phyloP scores from a whole-genome alignment of 2,888 invertebrate species.

The Hartigia nigra region DNA sequence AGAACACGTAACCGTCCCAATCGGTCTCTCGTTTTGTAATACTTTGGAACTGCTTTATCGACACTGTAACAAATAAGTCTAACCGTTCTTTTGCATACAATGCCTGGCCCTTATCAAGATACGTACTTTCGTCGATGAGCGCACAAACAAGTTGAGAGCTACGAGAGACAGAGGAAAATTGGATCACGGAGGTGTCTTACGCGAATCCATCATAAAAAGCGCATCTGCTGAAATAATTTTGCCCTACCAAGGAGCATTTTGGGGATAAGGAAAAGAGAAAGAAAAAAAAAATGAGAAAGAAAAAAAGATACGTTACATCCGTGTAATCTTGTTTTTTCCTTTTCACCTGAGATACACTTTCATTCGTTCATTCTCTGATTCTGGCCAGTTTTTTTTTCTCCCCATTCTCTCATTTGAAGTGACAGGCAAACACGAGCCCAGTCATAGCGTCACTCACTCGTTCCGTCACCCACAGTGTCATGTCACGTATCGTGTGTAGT shows the following conservation, averaged over 20 bases:
- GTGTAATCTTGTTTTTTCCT: background rate
- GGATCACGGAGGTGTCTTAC: background rate
- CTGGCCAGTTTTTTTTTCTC: no score
- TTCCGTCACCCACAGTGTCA: no score
- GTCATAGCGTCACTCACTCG: no score
- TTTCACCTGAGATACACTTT: background rate
- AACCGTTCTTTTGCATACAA: background rate
- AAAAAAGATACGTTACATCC: no score
- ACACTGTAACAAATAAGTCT: background rate
- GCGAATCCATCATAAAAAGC: constrained; percentile 12
- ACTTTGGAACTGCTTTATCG: background rate
- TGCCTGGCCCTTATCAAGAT: background rate
- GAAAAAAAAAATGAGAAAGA: no score
- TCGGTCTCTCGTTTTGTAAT: background rate
- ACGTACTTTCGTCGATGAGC: background rate
- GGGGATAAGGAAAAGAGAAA: no score
- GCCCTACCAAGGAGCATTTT: no score
- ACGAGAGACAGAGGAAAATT: background rate
- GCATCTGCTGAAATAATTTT: no score
- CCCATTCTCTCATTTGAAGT: background rate
- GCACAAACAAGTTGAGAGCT: background rate
- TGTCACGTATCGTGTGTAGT: no score
- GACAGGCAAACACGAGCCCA: background rate
- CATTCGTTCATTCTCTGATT: background rate
- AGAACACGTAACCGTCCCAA: background rate